Percentiles rank a stretch among this genome's conserved stretches.
Evolutionary conservation across 2,888 invertebrate species (phyloP).

Genomic region (Eupelmus urozonus): DNA sequence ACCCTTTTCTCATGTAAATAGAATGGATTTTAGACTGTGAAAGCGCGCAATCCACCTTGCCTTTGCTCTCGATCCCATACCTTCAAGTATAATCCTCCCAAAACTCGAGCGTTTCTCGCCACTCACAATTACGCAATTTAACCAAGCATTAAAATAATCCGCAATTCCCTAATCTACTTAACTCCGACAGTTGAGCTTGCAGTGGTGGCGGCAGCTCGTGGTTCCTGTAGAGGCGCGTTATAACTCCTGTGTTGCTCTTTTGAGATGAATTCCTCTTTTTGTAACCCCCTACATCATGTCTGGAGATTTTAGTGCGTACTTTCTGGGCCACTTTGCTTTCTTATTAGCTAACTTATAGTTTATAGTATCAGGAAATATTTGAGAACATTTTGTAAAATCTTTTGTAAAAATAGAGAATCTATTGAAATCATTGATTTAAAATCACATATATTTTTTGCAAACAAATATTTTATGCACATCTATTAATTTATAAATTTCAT

Average conservation of each 20-base stretch:
- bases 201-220: neutral
- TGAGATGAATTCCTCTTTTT: slow-evolving; percentile 19
- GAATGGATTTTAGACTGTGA: slow-evolving; percentile 49
- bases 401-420: no score
- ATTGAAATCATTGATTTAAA: no score
- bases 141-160: slow-evolving; percentile 71
- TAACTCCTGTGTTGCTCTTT: slow-evolving; percentile 1
- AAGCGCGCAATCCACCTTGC: neutral
- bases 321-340: no score
- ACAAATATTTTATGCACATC: no score
- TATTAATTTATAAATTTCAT: no score
- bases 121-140: slow-evolving; percentile 73
- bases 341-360: no score
- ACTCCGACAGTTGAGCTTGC: slow-evolving; percentile 59
- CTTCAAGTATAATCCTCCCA: neutral
- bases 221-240: neutral
- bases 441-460: no score
- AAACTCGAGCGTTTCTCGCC: slow-evolving; percentile 52
- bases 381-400: no score
- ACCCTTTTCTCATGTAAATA: slow-evolving; percentile 71
- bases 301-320: neutral
- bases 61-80: neutral
- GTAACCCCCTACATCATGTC: neutral
- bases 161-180: slow-evolving; percentile 71
- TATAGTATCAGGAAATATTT: no score